Percentiles rank a stretch among this genome's conserved stretches.
These are phyloP conservation scores for Hybognathus amarus DNA, from an alignment of 2,797 vertebrate species.

Conservation along the genomic window DNA sequence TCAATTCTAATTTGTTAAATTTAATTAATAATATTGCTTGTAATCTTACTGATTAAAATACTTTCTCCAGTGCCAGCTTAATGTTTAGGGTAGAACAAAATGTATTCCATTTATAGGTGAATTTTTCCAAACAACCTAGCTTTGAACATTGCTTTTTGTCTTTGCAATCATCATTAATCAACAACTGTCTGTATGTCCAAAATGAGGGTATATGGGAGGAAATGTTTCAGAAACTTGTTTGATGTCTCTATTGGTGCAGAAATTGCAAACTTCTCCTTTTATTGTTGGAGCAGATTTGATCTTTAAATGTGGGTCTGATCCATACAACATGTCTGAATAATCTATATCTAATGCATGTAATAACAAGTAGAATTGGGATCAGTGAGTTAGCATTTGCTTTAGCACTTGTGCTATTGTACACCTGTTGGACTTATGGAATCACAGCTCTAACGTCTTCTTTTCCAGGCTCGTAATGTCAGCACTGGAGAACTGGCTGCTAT, in stretches of 20 bases:
- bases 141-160: background rate
- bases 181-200: background rate
- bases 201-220: background rate
- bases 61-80: background rate
- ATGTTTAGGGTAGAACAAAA: background rate
- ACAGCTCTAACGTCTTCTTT: constrained; percentile 42
- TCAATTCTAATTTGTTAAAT: too few species aligned
- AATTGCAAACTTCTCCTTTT: background rate
- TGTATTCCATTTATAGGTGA: background rate
- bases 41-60: background rate
- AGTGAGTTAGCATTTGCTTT: background rate
- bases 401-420: background rate
- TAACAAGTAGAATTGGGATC: background rate
- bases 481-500: constrained; percentile 97
- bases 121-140: background rate
- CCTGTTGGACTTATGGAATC: background rate
- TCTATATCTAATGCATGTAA: background rate
- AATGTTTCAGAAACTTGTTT: background rate
- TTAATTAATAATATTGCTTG: too few species aligned
- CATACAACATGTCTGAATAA: background rate
- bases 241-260: background rate
- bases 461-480: constrained; percentile 96
- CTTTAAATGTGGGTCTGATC: background rate
- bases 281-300: background rate
- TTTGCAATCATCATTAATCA: background rate